Evolutionary conservation across 2,888 invertebrate genomes (phyloP).

Genomic region (Exocentrus adspersus): DNA sequence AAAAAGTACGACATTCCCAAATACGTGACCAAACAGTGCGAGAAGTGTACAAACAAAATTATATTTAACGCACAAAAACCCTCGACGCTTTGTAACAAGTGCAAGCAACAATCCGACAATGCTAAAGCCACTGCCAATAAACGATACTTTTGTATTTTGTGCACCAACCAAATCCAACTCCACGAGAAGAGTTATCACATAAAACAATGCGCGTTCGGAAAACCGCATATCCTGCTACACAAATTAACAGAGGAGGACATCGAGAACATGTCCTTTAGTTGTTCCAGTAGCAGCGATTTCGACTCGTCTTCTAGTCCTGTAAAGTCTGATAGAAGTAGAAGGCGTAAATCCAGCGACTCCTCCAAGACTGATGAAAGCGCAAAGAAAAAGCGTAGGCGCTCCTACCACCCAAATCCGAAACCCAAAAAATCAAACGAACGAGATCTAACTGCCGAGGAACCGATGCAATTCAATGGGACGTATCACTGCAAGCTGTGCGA

Average conservation of each 20-base stretch:
- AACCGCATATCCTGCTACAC: constrained; percentile 47
- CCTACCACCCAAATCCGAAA: constrained; percentile 1
- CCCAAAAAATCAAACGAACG: constrained; percentile 31
- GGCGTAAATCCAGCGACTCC: constrained; percentile 7
- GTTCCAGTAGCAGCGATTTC: constrained; percentile 22
- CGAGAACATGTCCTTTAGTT: constrained; percentile 5
- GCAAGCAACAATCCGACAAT: constrained; percentile 31
- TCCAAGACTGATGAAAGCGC: constrained; percentile 31
- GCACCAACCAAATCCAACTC: constrained; percentile 48
- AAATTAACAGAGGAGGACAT: constrained; percentile 4
- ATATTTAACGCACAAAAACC: constrained; percentile 43
- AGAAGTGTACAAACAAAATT: constrained; percentile 42
- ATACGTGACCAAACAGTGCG: constrained; percentile 39
- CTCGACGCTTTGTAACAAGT: constrained; percentile 42
- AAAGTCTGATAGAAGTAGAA: constrained; percentile 2
- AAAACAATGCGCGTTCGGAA: constrained; percentile 50
- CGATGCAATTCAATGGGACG: constrained; percentile 55
- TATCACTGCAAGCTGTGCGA: constrained; percentile 65
- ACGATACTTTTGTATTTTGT: constrained; percentile 53
- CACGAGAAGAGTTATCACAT: constrained; percentile 46
- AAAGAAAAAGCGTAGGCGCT: constrained; percentile 48
- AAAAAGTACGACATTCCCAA: constrained; percentile 23
- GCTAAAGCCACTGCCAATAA: constrained; percentile 14
- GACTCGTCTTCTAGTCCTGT: constrained; percentile 5
- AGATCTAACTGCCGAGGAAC: constrained; percentile 53